Percentiles rank a stretch among this genome's conserved stretches.
phyloP scores from a whole-genome alignment of 2,113 vertebrate species.

The Mystacornis crossleyi region DNA sequence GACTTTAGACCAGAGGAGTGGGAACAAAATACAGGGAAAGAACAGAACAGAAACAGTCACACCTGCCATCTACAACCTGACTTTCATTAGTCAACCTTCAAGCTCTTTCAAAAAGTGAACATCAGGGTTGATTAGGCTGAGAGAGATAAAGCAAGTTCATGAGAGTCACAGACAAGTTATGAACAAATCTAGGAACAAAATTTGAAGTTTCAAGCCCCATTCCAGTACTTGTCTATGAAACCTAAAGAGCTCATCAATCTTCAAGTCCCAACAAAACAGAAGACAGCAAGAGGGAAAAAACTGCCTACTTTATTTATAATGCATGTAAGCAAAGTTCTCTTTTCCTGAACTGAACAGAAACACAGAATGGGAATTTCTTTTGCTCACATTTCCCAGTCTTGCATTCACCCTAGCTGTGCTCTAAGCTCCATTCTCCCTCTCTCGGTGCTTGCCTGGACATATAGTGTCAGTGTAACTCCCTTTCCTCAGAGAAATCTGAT shows the following conservation, averaged over 20 bases:
- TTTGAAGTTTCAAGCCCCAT: neutral
- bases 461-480: neutral
- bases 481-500: neutral
- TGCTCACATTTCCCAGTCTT: neutral
- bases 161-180: neutral
- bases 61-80: neutral
- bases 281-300: neutral
- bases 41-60: neutral
- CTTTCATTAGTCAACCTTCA: neutral
- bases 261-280: neutral
- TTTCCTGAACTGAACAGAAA: neutral
- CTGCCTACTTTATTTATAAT: neutral
- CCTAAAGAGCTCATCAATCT: neutral
- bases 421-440: neutral
- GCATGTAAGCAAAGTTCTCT: neutral
- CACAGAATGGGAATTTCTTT: neutral
- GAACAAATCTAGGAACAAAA: neutral
- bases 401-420: neutral
- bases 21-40: neutral
- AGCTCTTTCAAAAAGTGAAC: neutral
- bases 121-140: neutral
- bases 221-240: neutral
- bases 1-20: neutral
- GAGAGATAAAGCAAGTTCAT: neutral
- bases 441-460: neutral